Conservation (phyloP, 2,113 vertebrate genomes). For the Phyllopteryx taeniolatus region DNA sequence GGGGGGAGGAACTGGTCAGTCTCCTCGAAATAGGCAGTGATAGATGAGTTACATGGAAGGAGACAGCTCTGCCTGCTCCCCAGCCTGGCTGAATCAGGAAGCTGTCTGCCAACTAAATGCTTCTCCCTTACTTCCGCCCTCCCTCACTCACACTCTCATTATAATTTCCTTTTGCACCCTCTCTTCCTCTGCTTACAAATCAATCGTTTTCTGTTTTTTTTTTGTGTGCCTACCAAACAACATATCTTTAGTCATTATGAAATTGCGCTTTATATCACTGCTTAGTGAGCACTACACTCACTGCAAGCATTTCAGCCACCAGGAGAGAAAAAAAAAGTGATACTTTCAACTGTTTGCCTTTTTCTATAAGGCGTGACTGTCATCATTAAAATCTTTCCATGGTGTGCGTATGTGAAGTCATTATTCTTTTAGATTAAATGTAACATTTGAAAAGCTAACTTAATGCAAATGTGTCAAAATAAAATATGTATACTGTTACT, state of each 20-base stretch:
- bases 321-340: constrained; percentile 44
- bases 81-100: constrained; percentile 74
- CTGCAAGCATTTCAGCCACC: constrained; percentile 53
- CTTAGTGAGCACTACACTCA: constrained; percentile 68
- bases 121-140: constrained; percentile 32
- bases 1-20: constrained; percentile 60
- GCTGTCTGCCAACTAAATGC: constrained; percentile 69
- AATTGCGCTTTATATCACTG: constrained; percentile 64
- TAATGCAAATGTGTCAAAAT: neutral
- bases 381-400: constrained; percentile 45
- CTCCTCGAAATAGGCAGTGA: constrained; percentile 71
- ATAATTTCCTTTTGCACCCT: constrained; percentile 55
- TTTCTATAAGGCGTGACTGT: neutral
- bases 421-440: neutral
- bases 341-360: constrained; percentile 27
- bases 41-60: constrained; percentile 73
- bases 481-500: neutral
- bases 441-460: neutral
- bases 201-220: constrained; percentile 54
- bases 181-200: constrained; percentile 68
- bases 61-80: constrained; percentile 71
- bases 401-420: neutral
- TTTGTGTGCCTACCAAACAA: constrained; percentile 70
- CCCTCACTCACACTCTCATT: constrained; percentile 57
- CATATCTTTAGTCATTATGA: constrained; percentile 72